Base-by-base conservation (phyloP, 1,140 invertebrate species). In the Oryzaephilus surinamensis region DNA sequence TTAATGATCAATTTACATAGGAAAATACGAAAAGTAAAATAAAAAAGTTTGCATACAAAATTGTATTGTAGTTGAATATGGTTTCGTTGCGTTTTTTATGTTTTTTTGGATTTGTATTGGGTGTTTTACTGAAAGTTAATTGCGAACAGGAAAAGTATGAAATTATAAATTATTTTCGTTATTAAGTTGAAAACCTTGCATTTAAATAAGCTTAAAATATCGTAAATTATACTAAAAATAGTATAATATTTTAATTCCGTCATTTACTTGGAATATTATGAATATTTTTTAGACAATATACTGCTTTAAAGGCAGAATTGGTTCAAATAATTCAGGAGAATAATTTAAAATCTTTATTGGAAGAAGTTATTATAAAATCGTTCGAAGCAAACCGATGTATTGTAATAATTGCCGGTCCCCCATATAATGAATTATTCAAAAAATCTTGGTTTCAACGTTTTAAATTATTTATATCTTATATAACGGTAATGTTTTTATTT, bases 351-450 rank as follows among this genome's bases (percentile, higher is more conserved):
- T 26, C 45, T n/a, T 38, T 55, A 2, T 17, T 55, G n/a, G 33
- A 46, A 35, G 51, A 55, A 36, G 45, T 55, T 12, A 48, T 55
- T 33, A 17, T 56, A 11, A 57, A 57, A 30, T 43, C 44, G 27
- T 40, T 60, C 15, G 28, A 37, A 7, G 38, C 54, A 5, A 45
- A 49, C 20, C 68, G 64, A 21, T 74, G 71, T 43, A 36, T 72
- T 6, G 52, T 63, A 1, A 50, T 74, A 1, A 51, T 74, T 10
- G 63, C 58, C 14, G 73, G 74, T 51, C 21, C 59, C 1, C 55
- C 70, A 6, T 72, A 74, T 43, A 51, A 67, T 10, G 60, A 65
- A 12, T 42, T 71, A 8, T 72, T 74, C 41, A 57, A 59, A 20
- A 63, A 60, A 13, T 37, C 51, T 0, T 51, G 72, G 33, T 72